Evolutionary conservation across 2,888 invertebrate genomes (phyloP), one percentile per base, ranked within the genome.

Genomic region (Orthonychiurus folsomi): DNA sequence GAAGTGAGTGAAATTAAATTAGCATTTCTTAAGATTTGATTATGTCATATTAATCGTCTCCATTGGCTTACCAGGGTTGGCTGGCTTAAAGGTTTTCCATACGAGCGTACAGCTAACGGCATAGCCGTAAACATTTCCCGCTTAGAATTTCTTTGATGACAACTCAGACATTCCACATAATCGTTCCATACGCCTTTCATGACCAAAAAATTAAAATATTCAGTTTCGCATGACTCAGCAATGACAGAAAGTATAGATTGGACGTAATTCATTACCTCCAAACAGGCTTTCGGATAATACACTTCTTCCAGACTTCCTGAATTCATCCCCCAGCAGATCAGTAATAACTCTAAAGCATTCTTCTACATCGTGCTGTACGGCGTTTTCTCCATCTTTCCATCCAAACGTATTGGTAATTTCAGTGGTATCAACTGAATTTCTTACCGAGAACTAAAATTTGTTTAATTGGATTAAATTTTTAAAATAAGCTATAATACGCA

Each of bases 341-440:
- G 93, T 91, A 88, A 93, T 90, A 9, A 92, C 88, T 54, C 91
- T 82, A 75, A 89, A 91, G 61, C 93, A 79, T 76, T 93, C 92
- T 76, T 93, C 92, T 59, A 93, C 89, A 75, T 93, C 93, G 75
- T 93, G 93, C 75, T 93, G 93, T 73, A 92, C 89, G 88, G 91
- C 92, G 0, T 89, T 89, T 77, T 91, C 89, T 64, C 86, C 86
- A 50, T 87, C 86, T 75, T 89, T 88, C 93, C 93, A 93, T 26
- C 91, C 92, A 77, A 93, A 93, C 75, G 90, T 90, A 68, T 83
- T 84, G 0, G 92, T 93, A 63, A 93, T 78, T 73, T 90, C 88
- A 18, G 88, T 91, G 2, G 93, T 93, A 77, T 91, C 90, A 15
- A 91, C 85, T 0, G 91, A 87, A 25, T 83, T 80, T 74, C 86